phyloP scores from a whole-genome alignment of 2,888 invertebrate species.

The Tachystola acroxantha region DNA sequence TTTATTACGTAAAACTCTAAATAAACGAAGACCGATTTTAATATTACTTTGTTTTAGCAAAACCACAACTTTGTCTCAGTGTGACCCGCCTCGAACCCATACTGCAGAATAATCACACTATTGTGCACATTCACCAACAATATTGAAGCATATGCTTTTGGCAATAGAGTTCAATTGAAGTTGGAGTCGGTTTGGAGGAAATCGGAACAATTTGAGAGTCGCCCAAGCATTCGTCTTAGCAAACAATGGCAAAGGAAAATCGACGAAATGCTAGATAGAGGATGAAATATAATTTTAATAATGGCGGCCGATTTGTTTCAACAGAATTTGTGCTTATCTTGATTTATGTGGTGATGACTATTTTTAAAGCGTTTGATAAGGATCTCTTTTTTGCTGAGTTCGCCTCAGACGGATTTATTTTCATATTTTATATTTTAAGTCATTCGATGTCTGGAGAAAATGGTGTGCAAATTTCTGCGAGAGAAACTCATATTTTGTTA shows the following conservation, averaged over 20 bases:
- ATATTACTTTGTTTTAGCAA: conserved; percentile 12
- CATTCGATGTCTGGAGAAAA: too few relatives aligned
- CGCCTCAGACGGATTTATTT: not conserved
- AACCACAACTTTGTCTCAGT: conserved; percentile 15
- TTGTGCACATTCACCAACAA: conserved; percentile 11
- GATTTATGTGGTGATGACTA: conserved; percentile 12
- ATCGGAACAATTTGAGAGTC: conserved; percentile 12
- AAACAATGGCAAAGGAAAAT: conserved; percentile 34
- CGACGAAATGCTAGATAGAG: conserved; percentile 44
- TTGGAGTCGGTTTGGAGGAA: conserved; percentile 6
- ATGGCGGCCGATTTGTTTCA: conserved; percentile 29
- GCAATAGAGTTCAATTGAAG: not conserved
- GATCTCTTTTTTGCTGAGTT: conserved; percentile 10
- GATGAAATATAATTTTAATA: conserved; percentile 45
- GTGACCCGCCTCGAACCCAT: conserved; percentile 8
- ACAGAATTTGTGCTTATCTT: conserved; percentile 18
- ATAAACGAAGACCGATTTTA: conserved; percentile 5
- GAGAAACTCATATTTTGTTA: too few relatives aligned
- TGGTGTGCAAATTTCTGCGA: too few relatives aligned
- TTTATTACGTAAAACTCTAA: too few relatives aligned
- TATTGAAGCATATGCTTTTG: conserved; percentile 5
- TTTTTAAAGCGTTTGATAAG: conserved; percentile 2
- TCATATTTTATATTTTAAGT: too few relatives aligned
- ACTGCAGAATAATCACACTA: conserved; percentile 5
- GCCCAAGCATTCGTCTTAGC: conserved; percentile 20